Percentiles rank a stretch among this genome's conserved stretches.
These are phyloP conservation scores for Drosophila kuntzei DNA, from an alignment of 2,888 invertebrate species.

Conservation along the genomic window DNA sequence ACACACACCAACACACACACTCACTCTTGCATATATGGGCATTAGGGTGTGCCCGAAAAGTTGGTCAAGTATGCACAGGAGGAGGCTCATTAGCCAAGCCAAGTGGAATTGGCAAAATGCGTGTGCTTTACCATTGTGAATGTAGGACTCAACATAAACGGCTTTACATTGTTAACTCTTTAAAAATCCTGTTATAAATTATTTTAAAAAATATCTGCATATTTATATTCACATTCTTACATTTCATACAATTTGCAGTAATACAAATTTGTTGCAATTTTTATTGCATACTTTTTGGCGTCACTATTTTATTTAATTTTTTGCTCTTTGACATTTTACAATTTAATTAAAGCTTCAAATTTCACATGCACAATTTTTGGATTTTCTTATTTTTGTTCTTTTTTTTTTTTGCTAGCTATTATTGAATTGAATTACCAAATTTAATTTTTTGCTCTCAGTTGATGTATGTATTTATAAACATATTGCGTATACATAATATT, in stretches of 20 bases:
- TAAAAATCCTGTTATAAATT: constrained; percentile 12
- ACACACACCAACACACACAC: constrained; percentile 6
- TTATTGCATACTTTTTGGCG: constrained; percentile 7
- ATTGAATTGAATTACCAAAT: neutral
- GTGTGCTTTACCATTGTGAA: constrained; percentile 4
- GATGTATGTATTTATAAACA: neutral
- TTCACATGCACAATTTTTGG: neutral
- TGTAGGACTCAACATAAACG: neutral
- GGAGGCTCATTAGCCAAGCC: constrained; percentile 66
- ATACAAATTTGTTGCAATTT: constrained; percentile 2
- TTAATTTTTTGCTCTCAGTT: neutral
- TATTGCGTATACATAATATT: neutral
- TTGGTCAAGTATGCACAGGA: constrained; percentile 58
- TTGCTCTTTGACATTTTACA: neutral
- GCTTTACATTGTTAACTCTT: neutral
- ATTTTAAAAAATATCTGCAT: constrained; percentile 8
- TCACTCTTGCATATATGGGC: constrained; percentile 26
- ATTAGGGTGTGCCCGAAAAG: constrained; percentile 72
- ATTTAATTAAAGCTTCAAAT: neutral
- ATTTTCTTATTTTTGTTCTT: neutral
- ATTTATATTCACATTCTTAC: neutral
- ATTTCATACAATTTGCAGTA: neutral
- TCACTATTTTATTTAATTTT: neutral
- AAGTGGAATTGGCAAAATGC: constrained; percentile 58
- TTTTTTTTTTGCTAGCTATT: neutral